A percentile compares a stretch with the other conserved stretches of the same genome.
These are phyloP conservation scores for Microcebus jonahi DNA, from an alignment of 2,113 vertebrate genomes.

Conservation along the genomic window DNA sequence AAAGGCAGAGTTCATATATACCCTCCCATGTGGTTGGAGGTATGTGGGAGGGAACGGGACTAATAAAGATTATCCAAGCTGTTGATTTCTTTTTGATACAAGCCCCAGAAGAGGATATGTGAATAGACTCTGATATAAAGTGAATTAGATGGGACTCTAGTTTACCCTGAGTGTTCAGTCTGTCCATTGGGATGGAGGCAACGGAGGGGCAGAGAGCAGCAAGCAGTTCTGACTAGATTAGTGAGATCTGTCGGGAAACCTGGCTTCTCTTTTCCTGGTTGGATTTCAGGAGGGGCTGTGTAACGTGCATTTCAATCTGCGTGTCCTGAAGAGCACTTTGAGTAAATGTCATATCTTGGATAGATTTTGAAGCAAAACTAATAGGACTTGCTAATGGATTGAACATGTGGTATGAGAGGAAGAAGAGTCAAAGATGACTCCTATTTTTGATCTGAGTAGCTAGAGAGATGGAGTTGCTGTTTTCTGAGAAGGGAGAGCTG, in stretches of 20 bases:
- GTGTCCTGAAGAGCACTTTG: not conserved
- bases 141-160: not conserved
- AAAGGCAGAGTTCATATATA: not conserved
- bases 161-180: not conserved
- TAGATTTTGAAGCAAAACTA: slow-evolving; percentile 25
- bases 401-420: not conserved
- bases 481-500: not conserved
- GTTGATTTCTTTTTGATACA: not conserved
- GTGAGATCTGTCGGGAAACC: not conserved
- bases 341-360: not conserved
- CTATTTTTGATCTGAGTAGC: not conserved
- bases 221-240: not conserved
- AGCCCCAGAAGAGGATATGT: not conserved
- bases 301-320: not conserved
- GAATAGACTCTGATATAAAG: not conserved
- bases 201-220: not conserved
- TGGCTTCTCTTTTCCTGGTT: not conserved
- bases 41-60: not conserved
- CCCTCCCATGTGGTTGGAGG: not conserved
- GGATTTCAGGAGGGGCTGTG: not conserved
- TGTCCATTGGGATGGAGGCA: not conserved
- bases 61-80: not conserved
- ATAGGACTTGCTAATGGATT: not conserved
- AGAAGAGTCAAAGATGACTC: not conserved
- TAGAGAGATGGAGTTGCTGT: not conserved